A percentile compares a stretch with the other conserved stretches of the same genome.
These are phyloP conservation scores for Gandaritis pyraliata DNA, from an alignment of 2,888 invertebrate species.

Conservation along the genomic window DNA sequence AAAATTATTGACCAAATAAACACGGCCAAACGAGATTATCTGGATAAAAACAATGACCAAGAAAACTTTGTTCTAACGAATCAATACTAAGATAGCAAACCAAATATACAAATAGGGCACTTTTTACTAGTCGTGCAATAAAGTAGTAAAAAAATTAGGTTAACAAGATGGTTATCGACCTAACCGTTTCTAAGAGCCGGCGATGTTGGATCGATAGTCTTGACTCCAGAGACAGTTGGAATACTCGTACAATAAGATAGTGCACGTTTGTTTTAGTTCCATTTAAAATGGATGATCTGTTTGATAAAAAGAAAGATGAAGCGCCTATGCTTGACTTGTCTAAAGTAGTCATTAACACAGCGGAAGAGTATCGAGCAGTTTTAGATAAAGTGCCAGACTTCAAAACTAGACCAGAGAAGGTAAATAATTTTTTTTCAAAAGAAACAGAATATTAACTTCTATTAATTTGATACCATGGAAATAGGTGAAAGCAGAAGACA, in stretches of 20 bases:
- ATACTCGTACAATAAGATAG: slow-evolving; percentile 40
- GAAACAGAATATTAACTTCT: slow-evolving; percentile 25
- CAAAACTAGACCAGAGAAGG: slow-evolving; percentile 94
- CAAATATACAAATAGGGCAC: slow-evolving; percentile 44
- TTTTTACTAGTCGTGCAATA: slow-evolving; percentile 63
- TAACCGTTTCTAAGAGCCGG: slow-evolving; percentile 61
- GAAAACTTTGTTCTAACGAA: slow-evolving; percentile 57
- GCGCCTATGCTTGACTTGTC: slow-evolving; percentile 93
- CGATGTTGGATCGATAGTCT: slow-evolving; percentile 66
- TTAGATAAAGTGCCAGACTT: slow-evolving; percentile 95
- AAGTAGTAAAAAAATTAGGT: slow-evolving; percentile 61
- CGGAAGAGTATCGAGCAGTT: slow-evolving; percentile 92
- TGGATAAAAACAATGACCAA: slow-evolving; percentile 63
- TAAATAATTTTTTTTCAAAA: slow-evolving; percentile 53
- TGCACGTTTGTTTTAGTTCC: slow-evolving; percentile 78
- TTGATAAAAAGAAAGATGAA: slow-evolving; percentile 93
- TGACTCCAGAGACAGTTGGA: slow-evolving; percentile 32
- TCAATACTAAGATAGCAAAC: slow-evolving; percentile 51
- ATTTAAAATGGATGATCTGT: slow-evolving; percentile 90
- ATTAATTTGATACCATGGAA: slow-evolving; percentile 34
- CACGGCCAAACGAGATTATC: slow-evolving; percentile 65
- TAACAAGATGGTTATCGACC: slow-evolving; percentile 64
- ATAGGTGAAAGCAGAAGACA: slow-evolving; percentile 89
- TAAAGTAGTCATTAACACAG: slow-evolving; percentile 89
- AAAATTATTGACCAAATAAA: slow-evolving; percentile 71